Percentiles rank a stretch among this genome's conserved stretches.
phyloP scores from a whole-genome alignment of 2,113 vertebrate species.

The Callipepla californica region DNA sequence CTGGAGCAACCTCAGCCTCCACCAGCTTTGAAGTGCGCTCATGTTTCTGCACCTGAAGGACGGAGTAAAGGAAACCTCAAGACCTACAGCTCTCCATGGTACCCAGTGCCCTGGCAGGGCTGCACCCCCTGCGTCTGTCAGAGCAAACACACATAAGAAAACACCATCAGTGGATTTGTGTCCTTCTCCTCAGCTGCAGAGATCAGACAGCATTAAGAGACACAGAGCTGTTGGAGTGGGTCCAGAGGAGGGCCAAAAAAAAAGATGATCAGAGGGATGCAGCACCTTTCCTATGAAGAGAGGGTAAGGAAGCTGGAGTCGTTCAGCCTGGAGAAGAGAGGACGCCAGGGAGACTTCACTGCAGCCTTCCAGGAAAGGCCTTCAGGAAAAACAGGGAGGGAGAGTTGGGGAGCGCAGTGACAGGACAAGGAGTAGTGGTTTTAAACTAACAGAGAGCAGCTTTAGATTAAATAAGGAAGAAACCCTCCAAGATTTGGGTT shows the following conservation, averaged over 20 bases:
- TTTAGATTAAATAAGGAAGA: background rate
- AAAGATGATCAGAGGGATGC: background rate
- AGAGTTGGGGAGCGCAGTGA: background rate
- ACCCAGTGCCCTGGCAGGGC: fast-evolving
- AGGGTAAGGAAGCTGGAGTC: background rate
- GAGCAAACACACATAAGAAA: background rate
- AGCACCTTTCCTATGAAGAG: background rate
- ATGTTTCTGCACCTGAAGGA: background rate
- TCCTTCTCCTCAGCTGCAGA: background rate
- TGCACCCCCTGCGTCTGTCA: fast-evolving
- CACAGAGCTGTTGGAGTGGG: background rate
- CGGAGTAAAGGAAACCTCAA: background rate
- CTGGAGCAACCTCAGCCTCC: background rate
- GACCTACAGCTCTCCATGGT: background rate
- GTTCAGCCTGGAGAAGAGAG: background rate
- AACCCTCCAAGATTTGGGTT: background rate
- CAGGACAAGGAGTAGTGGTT: background rate
- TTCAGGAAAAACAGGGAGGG: background rate
- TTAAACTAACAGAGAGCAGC: background rate
- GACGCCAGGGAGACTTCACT: background rate
- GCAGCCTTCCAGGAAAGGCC: background rate
- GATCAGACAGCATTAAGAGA: background rate
- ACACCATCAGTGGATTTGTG: background rate
- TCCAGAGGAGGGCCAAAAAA: background rate
- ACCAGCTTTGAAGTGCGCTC: background rate